phyloP scores from a whole-genome alignment of 2,797 vertebrate genomes.

The Pachyuromys duprasi region DNA sequence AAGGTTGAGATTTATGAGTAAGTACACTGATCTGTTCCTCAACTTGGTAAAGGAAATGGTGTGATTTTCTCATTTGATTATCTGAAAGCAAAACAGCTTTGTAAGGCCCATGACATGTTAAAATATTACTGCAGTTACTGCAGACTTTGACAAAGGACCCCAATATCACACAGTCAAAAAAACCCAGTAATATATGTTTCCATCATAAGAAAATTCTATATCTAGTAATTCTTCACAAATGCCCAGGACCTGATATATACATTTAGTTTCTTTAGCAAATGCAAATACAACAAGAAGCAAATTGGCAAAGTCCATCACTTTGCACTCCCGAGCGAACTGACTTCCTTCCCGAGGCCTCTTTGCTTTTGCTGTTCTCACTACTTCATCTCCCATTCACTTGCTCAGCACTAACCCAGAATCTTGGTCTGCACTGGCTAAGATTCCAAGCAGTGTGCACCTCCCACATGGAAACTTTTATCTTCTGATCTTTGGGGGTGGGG shows the following conservation, averaged over 20 bases:
- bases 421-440: neutral
- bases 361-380: neutral
- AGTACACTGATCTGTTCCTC: neutral
- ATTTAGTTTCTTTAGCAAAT: neutral
- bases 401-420: neutral
- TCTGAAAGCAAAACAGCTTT: conserved; percentile 18
- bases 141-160: neutral
- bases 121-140: neutral
- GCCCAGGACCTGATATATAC: neutral
- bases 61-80: neutral
- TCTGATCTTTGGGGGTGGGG: neutral
- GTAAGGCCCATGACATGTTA: neutral
- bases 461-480: neutral
- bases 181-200: neutral
- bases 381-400: neutral
- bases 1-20: neutral
- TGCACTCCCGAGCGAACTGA: neutral
- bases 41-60: neutral
- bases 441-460: neutral
- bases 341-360: too few species aligned
- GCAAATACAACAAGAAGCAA: conserved; percentile 12
- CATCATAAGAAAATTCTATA: neutral
- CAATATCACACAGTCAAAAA: neutral
- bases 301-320: neutral
- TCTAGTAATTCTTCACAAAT: conserved; percentile 26